A percentile compares a stretch with the other conserved stretches of the same genome.
These are phyloP conservation scores for Lophius piscatorius DNA, from an alignment of 2,113 vertebrate genomes.

Conservation along the genomic window DNA sequence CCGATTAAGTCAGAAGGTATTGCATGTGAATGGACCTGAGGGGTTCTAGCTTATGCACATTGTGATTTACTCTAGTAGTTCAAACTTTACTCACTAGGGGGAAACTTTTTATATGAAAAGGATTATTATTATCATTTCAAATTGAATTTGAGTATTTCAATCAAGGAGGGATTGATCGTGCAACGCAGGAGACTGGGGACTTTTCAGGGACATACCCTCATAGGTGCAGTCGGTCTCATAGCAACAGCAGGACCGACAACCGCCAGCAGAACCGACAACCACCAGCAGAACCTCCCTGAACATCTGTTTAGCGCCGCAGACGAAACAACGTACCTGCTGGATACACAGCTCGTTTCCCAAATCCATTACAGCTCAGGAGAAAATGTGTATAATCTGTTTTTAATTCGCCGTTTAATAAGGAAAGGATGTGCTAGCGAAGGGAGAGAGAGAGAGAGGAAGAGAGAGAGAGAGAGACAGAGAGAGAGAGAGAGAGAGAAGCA, in stretches of 20 bases:
- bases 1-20: too few relatives aligned
- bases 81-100: too few relatives aligned
- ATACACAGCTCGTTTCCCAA: slow-evolving; percentile 43
- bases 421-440: slow-evolving; percentile 14
- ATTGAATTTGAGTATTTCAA: too few relatives aligned
- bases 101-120: too few relatives aligned
- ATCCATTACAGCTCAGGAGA: slow-evolving; percentile 38
- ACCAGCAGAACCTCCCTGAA: slow-evolving; percentile 39
- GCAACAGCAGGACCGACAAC: slow-evolving; percentile 35
- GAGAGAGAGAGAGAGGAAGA: neutral
- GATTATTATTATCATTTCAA: too few relatives aligned
- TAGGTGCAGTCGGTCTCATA: too few relatives aligned
- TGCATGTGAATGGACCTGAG: too few relatives aligned
- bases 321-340: slow-evolving; percentile 45
- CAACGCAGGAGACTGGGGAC: too few relatives aligned
- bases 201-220: too few relatives aligned
- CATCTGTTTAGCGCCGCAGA: slow-evolving; percentile 58
- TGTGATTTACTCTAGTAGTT: too few relatives aligned
- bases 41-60: too few relatives aligned
- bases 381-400: slow-evolving; percentile 46
- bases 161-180: too few relatives aligned
- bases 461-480: neutral
- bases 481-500: neutral
- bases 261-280: slow-evolving; percentile 18
- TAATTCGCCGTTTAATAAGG: slow-evolving; percentile 42